phyloP scores from a whole-genome alignment of 2,113 vertebrate species.

The Oriolus oriolus region DNA sequence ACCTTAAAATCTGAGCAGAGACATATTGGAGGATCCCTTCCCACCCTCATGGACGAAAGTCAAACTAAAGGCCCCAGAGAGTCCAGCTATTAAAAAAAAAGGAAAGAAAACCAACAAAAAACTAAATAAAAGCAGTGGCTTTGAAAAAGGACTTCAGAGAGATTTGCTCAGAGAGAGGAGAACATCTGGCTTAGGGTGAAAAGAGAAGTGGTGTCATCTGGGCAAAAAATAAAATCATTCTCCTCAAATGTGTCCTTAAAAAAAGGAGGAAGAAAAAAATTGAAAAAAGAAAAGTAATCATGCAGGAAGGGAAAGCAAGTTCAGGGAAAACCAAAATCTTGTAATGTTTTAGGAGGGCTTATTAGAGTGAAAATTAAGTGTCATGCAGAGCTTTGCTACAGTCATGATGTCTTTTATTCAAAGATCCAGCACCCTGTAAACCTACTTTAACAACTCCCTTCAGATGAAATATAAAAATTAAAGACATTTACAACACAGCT shows the following conservation, averaged over 20 bases:
- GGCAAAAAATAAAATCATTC: constrained; percentile 59
- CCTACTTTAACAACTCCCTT: constrained; percentile 78
- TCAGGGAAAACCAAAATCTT: constrained; percentile 66
- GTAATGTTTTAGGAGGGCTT: constrained; percentile 77
- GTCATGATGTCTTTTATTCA: constrained; percentile 77
- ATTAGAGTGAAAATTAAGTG: constrained; percentile 79
- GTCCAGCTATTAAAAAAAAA: not conserved
- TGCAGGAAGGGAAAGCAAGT: constrained; percentile 47
- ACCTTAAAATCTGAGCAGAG: not conserved
- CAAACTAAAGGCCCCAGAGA: not conserved
- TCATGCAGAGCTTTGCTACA: constrained; percentile 70
- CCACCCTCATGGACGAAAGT: not conserved
- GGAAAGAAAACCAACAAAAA: constrained; percentile 51
- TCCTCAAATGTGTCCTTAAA: constrained; percentile 62
- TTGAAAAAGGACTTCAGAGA: constrained; percentile 77
- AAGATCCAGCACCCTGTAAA: constrained; percentile 80
- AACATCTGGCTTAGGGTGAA: constrained; percentile 75
- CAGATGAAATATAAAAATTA: constrained; percentile 84
- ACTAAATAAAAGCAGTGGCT: constrained; percentile 67
- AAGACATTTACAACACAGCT: constrained; percentile 83
- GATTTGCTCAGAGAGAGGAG: constrained; percentile 65
- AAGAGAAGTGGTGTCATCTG: constrained; percentile 73
- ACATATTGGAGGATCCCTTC: not conserved
- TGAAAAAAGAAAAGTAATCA: not conserved
- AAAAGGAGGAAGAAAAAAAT: not conserved